Percentiles rank a stretch among this genome's conserved stretches.
Conservation (phyloP, 1,140 invertebrate species). For the Drosophila malerkotliana region DNA sequence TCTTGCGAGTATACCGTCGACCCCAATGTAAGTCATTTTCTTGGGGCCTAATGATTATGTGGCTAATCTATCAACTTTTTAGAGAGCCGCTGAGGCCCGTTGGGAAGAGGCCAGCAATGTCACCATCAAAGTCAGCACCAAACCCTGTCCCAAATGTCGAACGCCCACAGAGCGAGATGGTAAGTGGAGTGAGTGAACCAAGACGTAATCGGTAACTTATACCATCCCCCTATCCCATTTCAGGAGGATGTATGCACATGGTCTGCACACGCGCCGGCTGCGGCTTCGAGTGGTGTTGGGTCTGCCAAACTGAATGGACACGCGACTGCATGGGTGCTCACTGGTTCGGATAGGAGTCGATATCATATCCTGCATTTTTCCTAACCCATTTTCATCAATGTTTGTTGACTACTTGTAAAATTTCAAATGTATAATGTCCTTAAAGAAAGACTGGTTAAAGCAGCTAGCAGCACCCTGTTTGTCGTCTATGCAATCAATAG, state of each 20-base stretch:
- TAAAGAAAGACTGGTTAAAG: slow-evolving; percentile 12
- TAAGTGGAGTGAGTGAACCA: slow-evolving; percentile 67
- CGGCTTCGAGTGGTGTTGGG: slow-evolving; percentile 94
- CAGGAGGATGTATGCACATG: slow-evolving; percentile 96
- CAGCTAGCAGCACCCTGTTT: slow-evolving; percentile 63
- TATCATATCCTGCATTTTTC: background rate
- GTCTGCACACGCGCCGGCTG: slow-evolving; percentile 88
- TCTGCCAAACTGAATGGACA: slow-evolving; percentile 93
- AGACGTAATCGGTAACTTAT: slow-evolving; percentile 5
- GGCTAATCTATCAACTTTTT: slow-evolving; percentile 24
- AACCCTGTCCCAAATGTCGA: slow-evolving; percentile 94
- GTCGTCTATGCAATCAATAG: slow-evolving; percentile 69
- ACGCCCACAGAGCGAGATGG: slow-evolving; percentile 94
- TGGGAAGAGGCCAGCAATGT: slow-evolving; percentile 91
- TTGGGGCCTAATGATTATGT: background rate
- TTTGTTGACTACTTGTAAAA: slow-evolving; percentile 58
- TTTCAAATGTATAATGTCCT: slow-evolving; percentile 20
- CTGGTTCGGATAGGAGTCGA: slow-evolving; percentile 91
- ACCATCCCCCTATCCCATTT: slow-evolving; percentile 14
- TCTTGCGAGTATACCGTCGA: slow-evolving; percentile 87
- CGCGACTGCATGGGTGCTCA: slow-evolving; percentile 94
- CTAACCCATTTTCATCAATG: slow-evolving; percentile 6
- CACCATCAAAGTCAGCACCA: slow-evolving; percentile 91
- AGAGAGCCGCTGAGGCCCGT: slow-evolving; percentile 86
- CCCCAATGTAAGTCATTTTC: slow-evolving; percentile 84